Conservation (phyloP, 1,140 invertebrate species). For the Bombus difficillimus region DNA sequence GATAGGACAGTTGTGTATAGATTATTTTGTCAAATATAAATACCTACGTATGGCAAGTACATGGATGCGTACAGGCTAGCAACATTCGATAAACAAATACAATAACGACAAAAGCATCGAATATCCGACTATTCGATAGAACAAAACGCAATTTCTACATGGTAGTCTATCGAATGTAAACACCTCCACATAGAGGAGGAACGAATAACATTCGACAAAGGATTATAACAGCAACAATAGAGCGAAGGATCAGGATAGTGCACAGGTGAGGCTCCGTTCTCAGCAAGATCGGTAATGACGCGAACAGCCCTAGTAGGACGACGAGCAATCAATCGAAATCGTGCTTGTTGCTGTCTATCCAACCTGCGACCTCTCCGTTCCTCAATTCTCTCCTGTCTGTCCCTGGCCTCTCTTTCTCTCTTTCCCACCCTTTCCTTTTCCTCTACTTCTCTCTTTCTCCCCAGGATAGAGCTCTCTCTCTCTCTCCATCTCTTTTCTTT, state of each 20-base stretch:
- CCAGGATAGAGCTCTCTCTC: background rate
- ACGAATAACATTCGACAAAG: background rate
- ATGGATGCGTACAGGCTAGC: no score
- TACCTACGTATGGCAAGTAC: background rate
- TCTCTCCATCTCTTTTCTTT: background rate
- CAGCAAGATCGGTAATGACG: constrained; percentile 19
- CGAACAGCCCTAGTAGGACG: constrained; percentile 15
- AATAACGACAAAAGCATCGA: no score
- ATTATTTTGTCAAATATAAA: background rate
- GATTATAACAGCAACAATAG: background rate
- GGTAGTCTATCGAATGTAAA: background rate
- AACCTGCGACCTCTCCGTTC: constrained; percentile 7
- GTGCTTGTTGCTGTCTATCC: constrained; percentile 70
- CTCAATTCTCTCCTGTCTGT: constrained; percentile 22
- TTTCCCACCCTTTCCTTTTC: background rate
- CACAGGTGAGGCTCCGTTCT: constrained; percentile 2
- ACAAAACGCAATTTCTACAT: no score
- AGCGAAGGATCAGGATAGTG: background rate
- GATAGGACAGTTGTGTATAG: background rate
- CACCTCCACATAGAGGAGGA: background rate
- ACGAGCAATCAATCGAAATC: constrained; percentile 71
- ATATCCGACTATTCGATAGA: no score
- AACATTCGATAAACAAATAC: no score
- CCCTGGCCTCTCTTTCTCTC: background rate
- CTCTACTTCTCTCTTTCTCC: background rate